phyloP scores from a whole-genome alignment of 2,113 vertebrate species.

The Butastur rufipennis region DNA sequence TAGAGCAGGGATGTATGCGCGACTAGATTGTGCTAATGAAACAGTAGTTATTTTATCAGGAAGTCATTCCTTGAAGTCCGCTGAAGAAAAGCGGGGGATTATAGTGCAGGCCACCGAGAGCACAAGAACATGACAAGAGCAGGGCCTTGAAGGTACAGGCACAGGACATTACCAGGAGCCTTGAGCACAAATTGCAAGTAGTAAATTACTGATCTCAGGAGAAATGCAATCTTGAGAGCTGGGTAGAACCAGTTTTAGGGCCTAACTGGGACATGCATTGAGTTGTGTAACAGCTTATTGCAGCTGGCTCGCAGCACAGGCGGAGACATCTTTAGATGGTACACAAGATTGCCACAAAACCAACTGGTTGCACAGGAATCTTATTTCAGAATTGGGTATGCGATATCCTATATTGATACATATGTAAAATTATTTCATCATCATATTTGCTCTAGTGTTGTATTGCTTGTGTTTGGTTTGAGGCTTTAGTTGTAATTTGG shows the following conservation, averaged over 20 bases:
- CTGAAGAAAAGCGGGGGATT: not conserved
- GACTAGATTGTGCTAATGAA: not conserved
- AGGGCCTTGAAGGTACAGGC: not conserved
- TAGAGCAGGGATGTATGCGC: not conserved
- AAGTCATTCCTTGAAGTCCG: not conserved
- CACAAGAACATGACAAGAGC: rapidly evolving
- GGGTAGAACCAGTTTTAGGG: not conserved
- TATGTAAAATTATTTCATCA: not conserved
- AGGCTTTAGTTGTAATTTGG: not conserved
- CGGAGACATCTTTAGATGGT: slow-evolving; percentile 1
- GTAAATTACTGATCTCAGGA: not conserved
- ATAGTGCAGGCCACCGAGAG: not conserved
- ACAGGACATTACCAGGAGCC: not conserved
- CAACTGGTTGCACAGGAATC: not conserved
- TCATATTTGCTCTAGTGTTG: not conserved
- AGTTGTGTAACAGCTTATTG: slow-evolving; percentile 25
- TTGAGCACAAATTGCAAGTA: not conserved
- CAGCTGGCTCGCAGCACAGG: slow-evolving; percentile 26
- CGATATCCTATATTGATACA: not conserved
- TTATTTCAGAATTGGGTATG: not conserved
- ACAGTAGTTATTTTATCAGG: not conserved
- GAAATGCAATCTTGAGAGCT: not conserved
- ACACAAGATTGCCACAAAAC: slow-evolving; percentile 35
- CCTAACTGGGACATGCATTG: not conserved
- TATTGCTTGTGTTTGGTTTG: not conserved